Conservation (phyloP, 2,113 vertebrate genomes). For the Proteles cristata region DNA sequence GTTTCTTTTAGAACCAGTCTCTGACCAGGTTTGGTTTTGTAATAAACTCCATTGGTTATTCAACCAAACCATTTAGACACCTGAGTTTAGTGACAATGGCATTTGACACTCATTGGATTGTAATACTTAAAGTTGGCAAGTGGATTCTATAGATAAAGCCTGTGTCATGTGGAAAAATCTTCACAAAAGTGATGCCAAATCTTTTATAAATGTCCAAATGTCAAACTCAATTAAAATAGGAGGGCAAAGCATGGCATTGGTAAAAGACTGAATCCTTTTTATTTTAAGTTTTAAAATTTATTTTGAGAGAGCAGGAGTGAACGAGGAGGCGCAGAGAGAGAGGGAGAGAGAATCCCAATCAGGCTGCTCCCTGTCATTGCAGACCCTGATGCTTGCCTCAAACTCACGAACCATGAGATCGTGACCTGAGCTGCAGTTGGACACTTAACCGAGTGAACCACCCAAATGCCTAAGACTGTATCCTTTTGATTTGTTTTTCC, state of each 20-base stretch:
- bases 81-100: neutral
- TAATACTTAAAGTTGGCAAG: neutral
- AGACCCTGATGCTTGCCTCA: no score
- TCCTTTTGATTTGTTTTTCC: neutral
- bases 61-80: neutral
- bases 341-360: no score
- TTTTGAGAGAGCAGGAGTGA: no score
- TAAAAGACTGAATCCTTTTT: neutral
- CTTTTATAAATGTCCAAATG: neutral
- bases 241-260: neutral
- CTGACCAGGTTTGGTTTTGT: rapidly evolving
- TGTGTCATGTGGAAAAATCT: neutral
- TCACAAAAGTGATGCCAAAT: neutral
- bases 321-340: no score
- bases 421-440: no score
- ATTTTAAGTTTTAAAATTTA: no score
- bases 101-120: neutral
- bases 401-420: no score
- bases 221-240: neutral
- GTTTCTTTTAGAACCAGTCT: neutral
- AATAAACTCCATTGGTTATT: neutral
- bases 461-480: neutral
- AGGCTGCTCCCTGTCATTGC: no score
- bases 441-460: no score
- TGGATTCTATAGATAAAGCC: neutral